A percentile compares a stretch with the other conserved stretches of the same genome.
Evolutionary conservation across 2,888 invertebrate genomes (phyloP).

Genomic region (Caenorhabditis doughertyi): DNA sequence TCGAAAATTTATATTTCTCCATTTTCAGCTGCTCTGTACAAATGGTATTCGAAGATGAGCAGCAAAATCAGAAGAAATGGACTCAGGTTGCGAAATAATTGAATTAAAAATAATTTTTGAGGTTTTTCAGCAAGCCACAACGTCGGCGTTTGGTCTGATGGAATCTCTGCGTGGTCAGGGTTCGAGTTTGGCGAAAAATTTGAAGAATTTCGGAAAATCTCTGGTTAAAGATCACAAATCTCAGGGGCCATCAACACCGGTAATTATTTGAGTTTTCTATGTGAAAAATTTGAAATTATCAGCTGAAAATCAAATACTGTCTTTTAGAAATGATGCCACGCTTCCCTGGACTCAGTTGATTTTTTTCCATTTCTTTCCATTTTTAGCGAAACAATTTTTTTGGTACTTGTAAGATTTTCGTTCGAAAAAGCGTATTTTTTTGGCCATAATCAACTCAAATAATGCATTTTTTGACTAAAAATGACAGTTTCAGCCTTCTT

Average conservation of each 20-base stretch:
- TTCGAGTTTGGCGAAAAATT: constrained; percentile 62
- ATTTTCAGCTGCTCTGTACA: background rate
- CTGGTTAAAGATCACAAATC: constrained; percentile 57
- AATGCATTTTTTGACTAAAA: too few species aligned
- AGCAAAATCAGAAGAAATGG: constrained; percentile 49
- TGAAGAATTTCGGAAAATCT: constrained; percentile 65
- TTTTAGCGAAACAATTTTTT: too few species aligned
- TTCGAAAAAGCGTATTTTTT: too few species aligned
- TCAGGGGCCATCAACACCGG: constrained; percentile 39
- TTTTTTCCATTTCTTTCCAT: too few species aligned
- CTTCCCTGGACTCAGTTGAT: too few species aligned
- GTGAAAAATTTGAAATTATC: too few species aligned
- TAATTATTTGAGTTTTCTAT: background rate
- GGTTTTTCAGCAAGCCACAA: constrained; percentile 63
- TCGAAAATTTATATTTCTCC: background rate
- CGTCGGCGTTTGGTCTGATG: constrained; percentile 60
- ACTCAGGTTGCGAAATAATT: constrained; percentile 51
- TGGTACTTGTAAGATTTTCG: too few species aligned
- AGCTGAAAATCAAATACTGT: too few species aligned
- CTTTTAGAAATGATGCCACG: too few species aligned
- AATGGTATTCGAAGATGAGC: constrained; percentile 58
- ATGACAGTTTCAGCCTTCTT: too few species aligned
- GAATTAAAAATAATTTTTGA: background rate
- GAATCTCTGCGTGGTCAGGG: constrained; percentile 62
- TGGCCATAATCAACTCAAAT: too few species aligned